phyloP scores from a whole-genome alignment of 2,797 vertebrate genomes.

The Dermochelys coriacea region DNA sequence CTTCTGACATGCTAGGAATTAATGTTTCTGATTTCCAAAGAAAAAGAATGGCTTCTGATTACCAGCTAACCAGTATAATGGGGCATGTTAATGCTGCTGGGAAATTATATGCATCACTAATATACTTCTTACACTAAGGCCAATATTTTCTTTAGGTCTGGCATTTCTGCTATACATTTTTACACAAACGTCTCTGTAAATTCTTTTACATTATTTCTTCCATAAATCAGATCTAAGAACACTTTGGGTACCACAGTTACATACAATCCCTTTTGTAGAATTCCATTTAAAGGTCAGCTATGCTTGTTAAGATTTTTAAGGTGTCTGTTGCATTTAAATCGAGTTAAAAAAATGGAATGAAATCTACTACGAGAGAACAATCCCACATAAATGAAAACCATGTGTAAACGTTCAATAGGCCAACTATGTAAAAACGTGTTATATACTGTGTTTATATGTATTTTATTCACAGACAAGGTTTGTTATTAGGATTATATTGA shows the following conservation, averaged over 20 bases:
- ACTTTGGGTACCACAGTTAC: slow-evolving; percentile 51
- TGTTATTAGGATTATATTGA: slow-evolving; percentile 62
- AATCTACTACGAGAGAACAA: slow-evolving; percentile 73
- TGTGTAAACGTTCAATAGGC: slow-evolving; percentile 74
- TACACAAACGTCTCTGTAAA: slow-evolving; percentile 37
- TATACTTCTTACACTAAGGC: not conserved
- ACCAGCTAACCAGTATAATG: slow-evolving; percentile 30
- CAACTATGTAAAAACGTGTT: slow-evolving; percentile 76
- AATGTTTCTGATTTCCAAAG: slow-evolving; percentile 49
- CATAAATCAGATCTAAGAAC: slow-evolving; percentile 17
- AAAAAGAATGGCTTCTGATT: slow-evolving; percentile 58
- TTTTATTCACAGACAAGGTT: slow-evolving; percentile 71
- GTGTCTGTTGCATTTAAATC: slow-evolving; percentile 79
- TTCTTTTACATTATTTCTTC: slow-evolving; percentile 11
- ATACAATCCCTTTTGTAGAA: slow-evolving; percentile 45
- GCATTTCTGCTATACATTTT: slow-evolving; percentile 41
- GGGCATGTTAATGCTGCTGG: slow-evolving; percentile 3
- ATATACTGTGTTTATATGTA: slow-evolving; percentile 74
- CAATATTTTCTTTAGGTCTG: slow-evolving; percentile 23
- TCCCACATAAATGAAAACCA: slow-evolving; percentile 79
- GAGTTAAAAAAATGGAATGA: slow-evolving; percentile 56
- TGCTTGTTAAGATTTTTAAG: slow-evolving; percentile 78
- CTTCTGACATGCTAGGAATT: slow-evolving; percentile 22
- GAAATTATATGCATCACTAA: slow-evolving; percentile 38
- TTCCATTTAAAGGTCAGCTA: slow-evolving; percentile 68